Evolutionary conservation across 2,113 vertebrate species (phyloP).

Genomic region (Platycercus adscitus): DNA sequence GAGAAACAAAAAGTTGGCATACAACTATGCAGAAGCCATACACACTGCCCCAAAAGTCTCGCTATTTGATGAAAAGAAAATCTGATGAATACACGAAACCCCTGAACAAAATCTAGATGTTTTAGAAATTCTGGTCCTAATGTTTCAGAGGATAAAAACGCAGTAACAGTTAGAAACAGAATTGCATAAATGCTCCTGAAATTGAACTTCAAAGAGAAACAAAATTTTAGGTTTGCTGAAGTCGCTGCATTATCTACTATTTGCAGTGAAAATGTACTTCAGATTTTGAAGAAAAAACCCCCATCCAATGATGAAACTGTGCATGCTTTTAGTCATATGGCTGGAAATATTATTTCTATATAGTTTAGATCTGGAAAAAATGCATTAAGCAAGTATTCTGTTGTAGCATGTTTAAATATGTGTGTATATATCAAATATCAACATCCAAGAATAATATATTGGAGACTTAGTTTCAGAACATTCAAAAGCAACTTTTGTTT

Average conservation of each 20-base stretch:
- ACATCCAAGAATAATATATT: neutral
- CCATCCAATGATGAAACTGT: neutral
- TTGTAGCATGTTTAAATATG: neutral
- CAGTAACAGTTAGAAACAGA: neutral
- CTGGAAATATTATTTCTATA: neutral
- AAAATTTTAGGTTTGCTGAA: neutral
- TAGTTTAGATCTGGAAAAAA: neutral
- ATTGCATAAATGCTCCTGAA: neutral
- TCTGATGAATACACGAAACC: neutral
- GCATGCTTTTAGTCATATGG: neutral
- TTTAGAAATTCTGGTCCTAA: neutral
- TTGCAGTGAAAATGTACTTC: neutral
- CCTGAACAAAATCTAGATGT: neutral
- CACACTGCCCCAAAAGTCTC: neutral
- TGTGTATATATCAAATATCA: neutral
- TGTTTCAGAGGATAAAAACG: neutral
- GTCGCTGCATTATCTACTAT: neutral
- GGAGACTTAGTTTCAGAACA: accelerated
- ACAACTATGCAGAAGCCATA: neutral
- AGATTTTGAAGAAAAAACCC: neutral
- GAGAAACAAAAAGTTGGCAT: neutral
- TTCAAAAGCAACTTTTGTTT: neutral
- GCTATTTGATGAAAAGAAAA: neutral
- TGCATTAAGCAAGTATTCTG: neutral
- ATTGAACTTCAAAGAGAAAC: neutral